phyloP scores from a whole-genome alignment of 1,140 invertebrate species.

The Hypothenemus hampei region DNA sequence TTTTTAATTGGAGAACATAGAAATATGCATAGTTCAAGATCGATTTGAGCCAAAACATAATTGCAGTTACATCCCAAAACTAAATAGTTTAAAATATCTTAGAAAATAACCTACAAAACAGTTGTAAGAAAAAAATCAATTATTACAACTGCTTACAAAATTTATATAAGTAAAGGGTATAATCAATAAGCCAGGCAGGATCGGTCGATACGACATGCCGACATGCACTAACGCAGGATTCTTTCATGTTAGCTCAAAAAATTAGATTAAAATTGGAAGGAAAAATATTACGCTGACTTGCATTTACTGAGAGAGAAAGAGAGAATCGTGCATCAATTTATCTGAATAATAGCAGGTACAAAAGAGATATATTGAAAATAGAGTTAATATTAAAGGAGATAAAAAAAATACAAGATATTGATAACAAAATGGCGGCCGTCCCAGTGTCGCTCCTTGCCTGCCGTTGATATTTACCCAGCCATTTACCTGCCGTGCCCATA shows the following conservation, averaged over 20 bases:
- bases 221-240: slow-evolving; percentile 21
- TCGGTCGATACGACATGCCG: slow-evolving; percentile 30
- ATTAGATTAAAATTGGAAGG: background rate
- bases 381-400: no score
- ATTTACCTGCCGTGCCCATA: slow-evolving; percentile 98
- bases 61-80: no score
- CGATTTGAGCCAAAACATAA: no score
- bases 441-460: slow-evolving; percentile 34
- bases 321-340: slow-evolving; percentile 9
- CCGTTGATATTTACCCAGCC: slow-evolving; percentile 84
- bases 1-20: no score
- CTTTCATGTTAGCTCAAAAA: background rate
- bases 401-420: slow-evolving; percentile 7
- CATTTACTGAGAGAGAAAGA: background rate
- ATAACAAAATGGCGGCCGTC: slow-evolving; percentile 22
- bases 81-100: no score
- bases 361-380: slow-evolving; percentile 2
- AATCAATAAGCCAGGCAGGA: slow-evolving; percentile 29
- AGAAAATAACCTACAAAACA: no score
- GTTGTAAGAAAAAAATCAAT: no score
- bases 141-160: no score
- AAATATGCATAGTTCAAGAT: no score
- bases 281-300: background rate
- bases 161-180: slow-evolving; percentile 10
- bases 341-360: slow-evolving; percentile 8